Evolutionary conservation across 2,797 vertebrate genomes (phyloP), one percentile per base, ranked within the genome.

Genomic region (Melanotaenia trifasciata): DNA sequence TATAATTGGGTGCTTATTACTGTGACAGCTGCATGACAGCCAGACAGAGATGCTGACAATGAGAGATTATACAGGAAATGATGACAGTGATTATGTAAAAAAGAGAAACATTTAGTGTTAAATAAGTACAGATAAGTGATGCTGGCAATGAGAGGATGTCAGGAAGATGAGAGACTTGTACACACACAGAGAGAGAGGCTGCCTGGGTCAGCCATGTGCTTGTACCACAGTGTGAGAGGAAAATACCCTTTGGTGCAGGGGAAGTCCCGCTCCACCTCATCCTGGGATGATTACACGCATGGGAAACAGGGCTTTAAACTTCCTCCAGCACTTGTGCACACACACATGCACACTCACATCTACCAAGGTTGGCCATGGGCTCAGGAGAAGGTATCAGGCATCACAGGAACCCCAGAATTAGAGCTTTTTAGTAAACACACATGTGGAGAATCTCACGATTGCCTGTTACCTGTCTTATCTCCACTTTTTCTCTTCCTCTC

Each of bases 181-280:
- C 60, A 72, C 59, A 71, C 64, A 76, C 73, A 79, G 47, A 64
- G 30, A 63, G 58, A 70, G 74, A 89, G 78, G 84, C 81, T 88
- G 78, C 67, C 74, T 35, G 75, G 87, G 89, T 93, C 89, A 89
- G 76, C 85, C 88, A 92, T 91, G 90, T 93, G 88, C 89, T 83
- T 62, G 78, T 87, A 92, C 89, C 90, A 89, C 89, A 89, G 84
- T 91, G 86, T 83, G 72, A 93, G 91, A 93, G 93, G 90, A 94
- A 93, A 94, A 94, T 93, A 92, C 91, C 92, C 91, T 92, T 90
- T 92, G 91, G 90, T 92, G 74, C 72, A 89, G 88, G 91, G 92
- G 93, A 93, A 94, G 91, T 93, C 90, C 92, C 90, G 64, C 79
- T 92, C 90, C 88, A 89, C 91, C 89, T 94, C 93, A 92, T 93